Percentiles rank a stretch among this genome's conserved stretches.
Conservation (phyloP, 2,797 vertebrate genomes). For the Premnoplex brunnescens region DNA sequence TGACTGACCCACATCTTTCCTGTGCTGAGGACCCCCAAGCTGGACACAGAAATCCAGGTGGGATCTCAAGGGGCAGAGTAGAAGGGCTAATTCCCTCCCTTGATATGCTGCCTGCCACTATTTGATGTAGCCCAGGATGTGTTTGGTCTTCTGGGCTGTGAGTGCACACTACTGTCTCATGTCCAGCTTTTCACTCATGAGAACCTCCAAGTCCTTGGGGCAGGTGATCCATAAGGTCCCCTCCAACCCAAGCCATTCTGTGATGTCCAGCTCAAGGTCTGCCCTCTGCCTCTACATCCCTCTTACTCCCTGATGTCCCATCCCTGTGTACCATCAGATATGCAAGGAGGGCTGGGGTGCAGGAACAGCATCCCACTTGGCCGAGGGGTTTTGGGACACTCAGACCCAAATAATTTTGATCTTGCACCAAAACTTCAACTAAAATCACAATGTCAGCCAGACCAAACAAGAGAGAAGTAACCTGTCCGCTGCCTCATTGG, state of each 20-base stretch:
- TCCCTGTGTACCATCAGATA: too few relatives aligned
- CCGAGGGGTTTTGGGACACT: background rate
- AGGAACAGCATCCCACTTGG: background rate
- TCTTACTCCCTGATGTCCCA: background rate
- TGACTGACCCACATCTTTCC: rapidly evolving
- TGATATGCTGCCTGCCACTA: background rate
- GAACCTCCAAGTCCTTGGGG: background rate
- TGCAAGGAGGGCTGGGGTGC: background rate
- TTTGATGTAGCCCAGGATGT: background rate
- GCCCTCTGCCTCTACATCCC: background rate
- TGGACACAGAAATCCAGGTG: background rate
- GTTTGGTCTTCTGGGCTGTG: background rate
- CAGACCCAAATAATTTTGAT: background rate
- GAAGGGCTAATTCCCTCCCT: background rate
- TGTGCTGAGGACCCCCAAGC: background rate
- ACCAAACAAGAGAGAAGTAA: background rate
- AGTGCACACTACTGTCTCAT: background rate
- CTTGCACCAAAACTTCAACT: background rate
- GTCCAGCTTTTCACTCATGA: background rate
- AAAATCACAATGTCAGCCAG: background rate
- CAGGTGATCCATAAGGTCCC: rapidly evolving
- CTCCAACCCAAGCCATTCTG: background rate
- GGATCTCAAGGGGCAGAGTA: background rate
- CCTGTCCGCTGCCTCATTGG: rapidly evolving
- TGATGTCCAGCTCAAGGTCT: background rate